These are phyloP conservation scores for Kradibia gibbosae DNA, from an alignment of 1,140 invertebrate genomes.

Conservation along the genomic window DNA sequence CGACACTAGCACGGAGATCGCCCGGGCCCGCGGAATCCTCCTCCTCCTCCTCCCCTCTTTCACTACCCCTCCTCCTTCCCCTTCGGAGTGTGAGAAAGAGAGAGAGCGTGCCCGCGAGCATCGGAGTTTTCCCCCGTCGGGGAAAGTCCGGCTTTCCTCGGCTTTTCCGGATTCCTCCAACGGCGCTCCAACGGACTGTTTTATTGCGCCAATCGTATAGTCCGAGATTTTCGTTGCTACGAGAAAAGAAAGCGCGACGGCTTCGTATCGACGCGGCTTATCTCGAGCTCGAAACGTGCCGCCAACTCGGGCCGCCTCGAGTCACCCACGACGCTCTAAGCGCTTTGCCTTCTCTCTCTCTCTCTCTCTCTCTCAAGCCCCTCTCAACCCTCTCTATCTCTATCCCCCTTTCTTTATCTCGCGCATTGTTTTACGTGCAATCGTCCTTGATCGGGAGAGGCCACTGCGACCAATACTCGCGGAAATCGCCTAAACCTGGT, in stretches of 20 bases:
- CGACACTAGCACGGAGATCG: not conserved
- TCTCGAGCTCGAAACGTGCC: not conserved
- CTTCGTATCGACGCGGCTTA: not conserved
- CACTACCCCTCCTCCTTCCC: too few relatives aligned
- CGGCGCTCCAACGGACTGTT: too few relatives aligned
- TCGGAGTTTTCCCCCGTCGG: not conserved
- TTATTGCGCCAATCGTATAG: too few relatives aligned
- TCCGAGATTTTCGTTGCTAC: conserved; percentile 16
- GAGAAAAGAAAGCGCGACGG: not conserved
- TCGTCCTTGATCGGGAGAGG: not conserved
- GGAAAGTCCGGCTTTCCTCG: not conserved
- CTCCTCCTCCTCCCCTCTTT: not conserved
- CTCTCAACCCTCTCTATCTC: not conserved
- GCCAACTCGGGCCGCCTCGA: not conserved
- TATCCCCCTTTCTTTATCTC: not conserved
- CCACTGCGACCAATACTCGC: not conserved
- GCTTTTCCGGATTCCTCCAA: too few relatives aligned
- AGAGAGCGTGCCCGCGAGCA: not conserved
- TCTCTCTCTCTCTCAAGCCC: not conserved
- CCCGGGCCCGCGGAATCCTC: not conserved
- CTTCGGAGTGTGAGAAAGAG: not conserved
- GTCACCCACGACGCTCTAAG: not conserved
- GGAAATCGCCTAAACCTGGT: too few relatives aligned
- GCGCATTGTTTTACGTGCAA: too few relatives aligned
- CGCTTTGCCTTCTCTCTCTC: not conserved